These are phyloP conservation scores for Leucosticte australis DNA, from an alignment of 2,113 vertebrate genomes.

Conservation along the genomic window DNA sequence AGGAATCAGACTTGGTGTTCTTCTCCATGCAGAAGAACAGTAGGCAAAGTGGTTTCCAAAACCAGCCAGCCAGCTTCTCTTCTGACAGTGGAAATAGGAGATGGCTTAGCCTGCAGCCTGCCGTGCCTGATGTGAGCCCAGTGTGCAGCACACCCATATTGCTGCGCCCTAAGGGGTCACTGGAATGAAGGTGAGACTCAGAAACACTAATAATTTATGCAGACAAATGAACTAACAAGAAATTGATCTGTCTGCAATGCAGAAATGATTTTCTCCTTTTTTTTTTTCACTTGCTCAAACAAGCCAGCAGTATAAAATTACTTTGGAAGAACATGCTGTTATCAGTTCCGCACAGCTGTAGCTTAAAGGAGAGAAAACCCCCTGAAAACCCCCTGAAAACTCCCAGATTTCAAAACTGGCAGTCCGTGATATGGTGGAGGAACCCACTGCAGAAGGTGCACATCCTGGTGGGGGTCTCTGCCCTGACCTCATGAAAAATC, in stretches of 20 bases:
- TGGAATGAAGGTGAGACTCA: not conserved
- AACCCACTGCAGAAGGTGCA: not conserved
- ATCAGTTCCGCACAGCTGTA: not conserved
- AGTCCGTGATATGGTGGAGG: rapidly evolving
- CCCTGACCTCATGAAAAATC: not conserved
- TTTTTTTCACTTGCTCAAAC: not conserved
- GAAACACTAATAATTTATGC: not conserved
- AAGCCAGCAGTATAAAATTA: not conserved
- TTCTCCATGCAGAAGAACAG: not conserved
- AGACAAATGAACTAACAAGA: not conserved
- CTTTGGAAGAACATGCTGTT: not conserved
- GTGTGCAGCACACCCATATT: not conserved
- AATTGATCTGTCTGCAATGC: not conserved
- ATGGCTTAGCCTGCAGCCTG: not conserved
- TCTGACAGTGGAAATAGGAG: not conserved
- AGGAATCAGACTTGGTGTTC: not conserved
- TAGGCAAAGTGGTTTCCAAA: not conserved
- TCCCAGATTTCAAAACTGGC: not conserved
- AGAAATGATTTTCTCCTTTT: rapidly evolving
- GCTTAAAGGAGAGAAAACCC: not conserved
- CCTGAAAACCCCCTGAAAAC: not conserved
- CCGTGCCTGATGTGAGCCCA: not conserved
- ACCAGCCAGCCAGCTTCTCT: not conserved
- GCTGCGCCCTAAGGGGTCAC: not conserved
- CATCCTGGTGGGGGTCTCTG: not conserved